Evolutionary conservation across 2,888 invertebrate species (phyloP), one percentile per base, ranked within the genome.

Genomic region (Carcina quercana): DNA sequence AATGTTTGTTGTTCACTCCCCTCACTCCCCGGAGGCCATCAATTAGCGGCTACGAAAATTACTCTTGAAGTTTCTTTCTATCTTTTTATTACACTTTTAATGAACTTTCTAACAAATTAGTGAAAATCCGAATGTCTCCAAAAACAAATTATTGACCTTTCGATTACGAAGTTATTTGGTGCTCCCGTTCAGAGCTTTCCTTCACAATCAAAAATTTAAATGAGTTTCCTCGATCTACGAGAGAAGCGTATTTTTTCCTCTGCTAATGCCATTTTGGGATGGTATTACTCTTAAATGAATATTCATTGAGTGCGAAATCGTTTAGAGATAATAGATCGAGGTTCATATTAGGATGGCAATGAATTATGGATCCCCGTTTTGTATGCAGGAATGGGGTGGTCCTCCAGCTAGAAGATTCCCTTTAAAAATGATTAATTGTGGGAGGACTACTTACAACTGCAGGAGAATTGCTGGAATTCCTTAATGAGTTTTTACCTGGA

Each of bases 291-390:
- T 59, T 64, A 73, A 78, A 78, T 82, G 80, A 82, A 82, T 82
- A 82, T 82, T 80, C 80, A 82, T 82, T 72, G 56, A 53, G 63
- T 67, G 72, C 66, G 61, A 78, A 80, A 80, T 74, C 80, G 80
- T 70, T 82, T 76, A 76, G 72, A 75, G 75, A 75, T 78, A 78
- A 79, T 78, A 78, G 71, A 78, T 75, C 69, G 73, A 62, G 68
- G 71, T 73, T 73, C 72, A 72, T 76, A 75, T 76, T 74, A 72
- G 62, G 66, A 59, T 57, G 53, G 50, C 51, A 59, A 67, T 73
- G 73, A 76, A 71, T 76, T 72, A 76, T 71, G 63, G 65, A 66
- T 63, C 56, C 57, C 58, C 59, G 55, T 65, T 74, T 62, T 55
- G 56, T 61, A 63, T 60, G 62, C 62, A 53, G 45, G 64, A 71